Percentiles rank a stretch among this genome's conserved stretches.
These are phyloP conservation scores for Cecropterus lyciades DNA, from an alignment of 1,140 invertebrate species.

Conservation along the genomic window DNA sequence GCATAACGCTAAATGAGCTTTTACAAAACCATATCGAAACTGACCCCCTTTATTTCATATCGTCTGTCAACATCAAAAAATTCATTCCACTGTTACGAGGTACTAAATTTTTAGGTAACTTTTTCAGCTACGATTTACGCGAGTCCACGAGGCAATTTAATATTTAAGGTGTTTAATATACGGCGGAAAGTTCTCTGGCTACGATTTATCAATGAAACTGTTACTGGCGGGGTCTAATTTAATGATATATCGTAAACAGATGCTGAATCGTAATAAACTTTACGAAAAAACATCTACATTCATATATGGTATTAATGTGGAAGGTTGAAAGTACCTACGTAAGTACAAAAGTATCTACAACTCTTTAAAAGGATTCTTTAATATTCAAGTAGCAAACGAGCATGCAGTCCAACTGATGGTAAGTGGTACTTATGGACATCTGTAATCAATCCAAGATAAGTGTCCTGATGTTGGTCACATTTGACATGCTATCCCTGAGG, in stretches of 20 bases:
- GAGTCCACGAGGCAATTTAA: neutral
- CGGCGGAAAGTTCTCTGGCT: neutral
- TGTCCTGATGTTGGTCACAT: too few relatives aligned
- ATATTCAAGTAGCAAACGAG: too few relatives aligned
- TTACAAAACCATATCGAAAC: too few relatives aligned
- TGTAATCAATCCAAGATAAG: too few relatives aligned
- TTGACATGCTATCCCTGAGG: too few relatives aligned
- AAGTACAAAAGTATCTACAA: too few relatives aligned
- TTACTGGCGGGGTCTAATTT: conserved; percentile 21
- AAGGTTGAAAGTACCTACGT: neutral
- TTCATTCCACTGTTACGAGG: conserved; percentile 17
- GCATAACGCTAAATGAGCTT: too few relatives aligned
- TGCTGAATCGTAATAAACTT: conserved; percentile 18
- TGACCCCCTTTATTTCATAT: conserved; percentile 8
- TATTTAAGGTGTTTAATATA: conserved; percentile 8
- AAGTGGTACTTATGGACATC: too few relatives aligned
- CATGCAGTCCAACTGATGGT: too few relatives aligned
- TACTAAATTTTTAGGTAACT: conserved; percentile 15
- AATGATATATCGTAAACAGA: conserved; percentile 28
- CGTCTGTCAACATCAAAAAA: conserved; percentile 20
- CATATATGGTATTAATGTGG: neutral
- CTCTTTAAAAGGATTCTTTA: too few relatives aligned
- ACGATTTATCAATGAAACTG: conserved; percentile 16
- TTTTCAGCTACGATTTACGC: conserved; percentile 13
- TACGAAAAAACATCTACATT: conserved; percentile 15